phyloP scores from a whole-genome alignment of 92 coral and sea anemone species.

The Ricordea florida region DNA sequence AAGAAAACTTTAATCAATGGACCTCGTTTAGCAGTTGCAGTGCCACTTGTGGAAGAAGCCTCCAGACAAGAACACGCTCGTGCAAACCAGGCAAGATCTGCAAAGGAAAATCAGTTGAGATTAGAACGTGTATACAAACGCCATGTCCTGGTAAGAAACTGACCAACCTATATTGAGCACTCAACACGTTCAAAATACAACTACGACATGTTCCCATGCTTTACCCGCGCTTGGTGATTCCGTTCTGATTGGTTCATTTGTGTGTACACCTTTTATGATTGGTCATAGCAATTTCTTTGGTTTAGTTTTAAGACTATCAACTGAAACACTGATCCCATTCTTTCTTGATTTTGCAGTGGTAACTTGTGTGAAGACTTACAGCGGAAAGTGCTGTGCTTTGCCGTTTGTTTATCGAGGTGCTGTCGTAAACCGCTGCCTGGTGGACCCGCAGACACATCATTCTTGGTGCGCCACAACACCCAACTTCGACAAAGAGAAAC shows the following conservation, averaged over 20 bases:
- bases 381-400: slow-evolving; percentile 80
- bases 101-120: slow-evolving; percentile 69
- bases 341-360: slow-evolving; percentile 59
- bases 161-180: no score
- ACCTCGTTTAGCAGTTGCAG: slow-evolving; percentile 81
- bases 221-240: no score
- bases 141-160: slow-evolving; percentile 84
- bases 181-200: no score
- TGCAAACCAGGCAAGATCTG: slow-evolving; percentile 80
- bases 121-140: slow-evolving; percentile 80
- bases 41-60: slow-evolving; percentile 84
- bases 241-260: no score
- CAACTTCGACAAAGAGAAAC: slow-evolving; percentile 70
- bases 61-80: slow-evolving; percentile 76
- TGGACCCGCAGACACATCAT: slow-evolving; percentile 58
- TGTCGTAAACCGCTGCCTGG: slow-evolving; percentile 65
- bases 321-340: no score
- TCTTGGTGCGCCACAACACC: slow-evolving; percentile 85
- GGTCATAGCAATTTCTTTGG: no score
- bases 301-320: no score
- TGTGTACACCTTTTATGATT: no score
- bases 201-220: no score
- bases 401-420: slow-evolving; percentile 77
- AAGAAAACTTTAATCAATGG: slow-evolving; percentile 74
- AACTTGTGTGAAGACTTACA: slow-evolving; percentile 61